Conservation (phyloP, 2,113 vertebrate species). For the Bos javanicus region DNA sequence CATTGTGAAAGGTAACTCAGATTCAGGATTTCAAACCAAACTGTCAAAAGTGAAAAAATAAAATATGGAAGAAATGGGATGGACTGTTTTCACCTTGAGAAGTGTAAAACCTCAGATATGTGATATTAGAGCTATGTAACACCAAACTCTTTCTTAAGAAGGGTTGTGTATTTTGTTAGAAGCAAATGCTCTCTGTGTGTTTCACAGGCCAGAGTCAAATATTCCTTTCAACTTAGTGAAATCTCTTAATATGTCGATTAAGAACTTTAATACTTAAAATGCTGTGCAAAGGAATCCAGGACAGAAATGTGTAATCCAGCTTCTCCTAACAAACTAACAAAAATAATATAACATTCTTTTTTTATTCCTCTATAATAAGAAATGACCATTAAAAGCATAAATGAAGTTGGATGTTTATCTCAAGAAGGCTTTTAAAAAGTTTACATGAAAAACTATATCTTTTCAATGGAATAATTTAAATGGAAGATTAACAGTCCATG, state of each 20-base stretch:
- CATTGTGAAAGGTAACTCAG: slow-evolving; percentile 7
- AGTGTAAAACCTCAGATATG: not conserved
- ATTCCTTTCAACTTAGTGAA: not conserved
- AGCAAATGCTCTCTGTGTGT: not conserved
- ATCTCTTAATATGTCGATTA: not conserved
- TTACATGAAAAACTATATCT: not conserved
- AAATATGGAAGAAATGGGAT: not conserved
- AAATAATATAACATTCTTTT: not conserved
- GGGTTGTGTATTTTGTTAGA: not conserved
- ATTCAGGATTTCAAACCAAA: not conserved
- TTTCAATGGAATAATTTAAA: not conserved
- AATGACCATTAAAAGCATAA: not conserved
- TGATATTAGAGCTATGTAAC: not conserved
- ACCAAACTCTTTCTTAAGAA: not conserved
- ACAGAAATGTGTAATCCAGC: not conserved
- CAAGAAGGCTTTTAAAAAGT: not conserved
- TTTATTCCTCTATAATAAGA: not conserved
- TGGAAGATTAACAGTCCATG: not conserved
- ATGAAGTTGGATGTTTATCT: not conserved
- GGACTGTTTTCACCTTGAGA: not conserved
- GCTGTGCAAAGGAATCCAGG: not conserved
- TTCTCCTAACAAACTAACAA: not conserved
- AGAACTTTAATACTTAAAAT: not conserved
- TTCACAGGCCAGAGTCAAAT: not conserved
- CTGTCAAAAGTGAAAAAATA: slow-evolving; percentile 15